Evolutionary conservation across 2,888 invertebrate species (phyloP).

Genomic region (Cerceris ruficornis): DNA sequence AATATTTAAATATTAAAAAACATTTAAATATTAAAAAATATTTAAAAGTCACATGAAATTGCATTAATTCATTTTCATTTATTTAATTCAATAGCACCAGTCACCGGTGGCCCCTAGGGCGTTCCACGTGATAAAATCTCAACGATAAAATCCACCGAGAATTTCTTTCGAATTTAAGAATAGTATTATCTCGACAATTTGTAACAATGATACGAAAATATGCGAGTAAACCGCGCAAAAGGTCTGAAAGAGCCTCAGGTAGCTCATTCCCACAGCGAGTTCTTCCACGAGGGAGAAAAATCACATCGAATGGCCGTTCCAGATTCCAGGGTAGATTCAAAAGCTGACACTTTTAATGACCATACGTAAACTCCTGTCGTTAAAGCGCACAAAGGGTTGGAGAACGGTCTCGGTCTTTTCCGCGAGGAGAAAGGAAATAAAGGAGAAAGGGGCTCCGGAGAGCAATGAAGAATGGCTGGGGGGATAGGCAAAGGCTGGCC

Average conservation of each 20-base stretch:
- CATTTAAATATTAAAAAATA: too few relatives aligned
- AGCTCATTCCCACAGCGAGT: background rate
- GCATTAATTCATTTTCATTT: too few relatives aligned
- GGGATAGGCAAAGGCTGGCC: conserved; percentile 1
- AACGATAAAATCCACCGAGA: too few relatives aligned
- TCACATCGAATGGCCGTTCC: background rate
- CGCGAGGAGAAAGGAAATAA: conserved; percentile 1
- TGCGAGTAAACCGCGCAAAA: background rate
- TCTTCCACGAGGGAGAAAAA: background rate
- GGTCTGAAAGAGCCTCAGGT: background rate
- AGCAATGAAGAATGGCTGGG: conserved; percentile 23
- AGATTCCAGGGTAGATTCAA: background rate
- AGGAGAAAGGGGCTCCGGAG: conserved; percentile 30
- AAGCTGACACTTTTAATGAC: conserved; percentile 30
- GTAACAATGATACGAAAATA: too few relatives aligned
- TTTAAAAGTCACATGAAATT: too few relatives aligned
- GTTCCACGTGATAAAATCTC: too few relatives aligned
- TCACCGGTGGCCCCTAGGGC: too few relatives aligned
- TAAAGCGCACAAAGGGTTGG: conserved; percentile 10
- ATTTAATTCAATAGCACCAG: too few relatives aligned
- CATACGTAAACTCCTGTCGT: conserved; percentile 1
- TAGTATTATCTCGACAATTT: too few relatives aligned
- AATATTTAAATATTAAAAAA: too few relatives aligned
- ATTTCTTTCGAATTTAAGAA: too few relatives aligned
- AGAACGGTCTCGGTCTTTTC: conserved; percentile 5